Evolutionary conservation across 2,113 vertebrate species (phyloP).

Genomic region (Mugil cephalus): DNA sequence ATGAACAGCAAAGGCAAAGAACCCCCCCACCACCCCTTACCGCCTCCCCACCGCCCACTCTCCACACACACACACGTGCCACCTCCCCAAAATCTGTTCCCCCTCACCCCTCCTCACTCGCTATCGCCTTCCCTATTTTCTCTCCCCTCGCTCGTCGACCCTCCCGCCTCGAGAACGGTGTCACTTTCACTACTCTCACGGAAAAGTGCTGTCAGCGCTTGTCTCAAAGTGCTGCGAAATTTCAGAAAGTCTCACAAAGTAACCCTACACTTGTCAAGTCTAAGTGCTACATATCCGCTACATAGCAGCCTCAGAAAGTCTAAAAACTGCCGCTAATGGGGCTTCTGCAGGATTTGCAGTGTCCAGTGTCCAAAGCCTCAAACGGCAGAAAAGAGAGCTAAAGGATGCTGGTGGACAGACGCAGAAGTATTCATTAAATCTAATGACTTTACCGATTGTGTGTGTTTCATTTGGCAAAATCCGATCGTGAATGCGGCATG

Average conservation of each 20-base stretch:
- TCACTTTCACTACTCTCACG: constrained; percentile 75
- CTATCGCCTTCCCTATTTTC: constrained; percentile 29
- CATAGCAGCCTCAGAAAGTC: constrained; percentile 54
- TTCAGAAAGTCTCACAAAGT: constrained; percentile 78
- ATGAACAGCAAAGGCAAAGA: constrained; percentile 70
- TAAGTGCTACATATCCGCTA: constrained; percentile 75
- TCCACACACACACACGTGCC: no score
- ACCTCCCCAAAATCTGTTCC: constrained; percentile 37
- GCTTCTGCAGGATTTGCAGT: constrained; percentile 31
- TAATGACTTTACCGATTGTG: background rate
- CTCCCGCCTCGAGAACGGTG: constrained; percentile 69
- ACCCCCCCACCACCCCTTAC: background rate
- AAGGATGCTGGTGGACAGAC: background rate
- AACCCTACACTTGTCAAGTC: constrained; percentile 73
- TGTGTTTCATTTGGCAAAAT: no score
- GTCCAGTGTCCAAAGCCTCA: constrained; percentile 41
- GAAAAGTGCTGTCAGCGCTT: constrained; percentile 80
- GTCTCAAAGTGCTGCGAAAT: constrained; percentile 77
- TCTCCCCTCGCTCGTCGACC: constrained; percentile 44
- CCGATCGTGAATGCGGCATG: background rate
- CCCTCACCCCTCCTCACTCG: background rate
- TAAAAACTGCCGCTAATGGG: constrained; percentile 61
- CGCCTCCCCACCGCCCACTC: no score
- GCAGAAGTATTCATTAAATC: background rate
- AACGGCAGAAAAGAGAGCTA: constrained; percentile 19